Evolutionary conservation across 2,797 vertebrate species (phyloP), one percentile per base, ranked within the genome.

Genomic region (Sternotherus odoratus): DNA sequence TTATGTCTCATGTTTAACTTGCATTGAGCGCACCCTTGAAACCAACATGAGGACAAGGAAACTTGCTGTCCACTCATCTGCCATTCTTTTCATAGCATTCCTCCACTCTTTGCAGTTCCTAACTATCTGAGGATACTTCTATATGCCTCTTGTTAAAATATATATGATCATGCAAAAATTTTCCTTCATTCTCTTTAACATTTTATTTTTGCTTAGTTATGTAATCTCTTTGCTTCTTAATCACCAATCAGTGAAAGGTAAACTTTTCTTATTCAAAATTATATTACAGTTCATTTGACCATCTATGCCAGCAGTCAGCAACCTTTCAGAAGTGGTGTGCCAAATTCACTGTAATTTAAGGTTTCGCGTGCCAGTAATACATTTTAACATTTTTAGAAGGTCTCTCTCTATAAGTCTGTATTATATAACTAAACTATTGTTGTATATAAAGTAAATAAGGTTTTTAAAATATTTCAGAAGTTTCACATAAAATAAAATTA

Each of bases 1-100:
- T 93, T 97, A 91, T 82, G 84, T 74, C 86, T 97, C 91, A 96
- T 94, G 89, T 92, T 95, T 91, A 91, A 85, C 74, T 92, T 90
- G 88, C 60, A 43, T 0, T 33, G 77, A 82, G 75, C n/a, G 60
- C 17, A 1, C 33, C 87, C 77, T n/a, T 74, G 39, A 91, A 94
- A 94, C 72, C 43, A 7, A 0, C 63, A 77, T 48, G 33, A 63
- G 57, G 30, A 54, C 78, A 89, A 87, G 0, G 43, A 12, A 86
- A 43, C 46, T n/a, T 57, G 26, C 48, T 6, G 1, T 56, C 77
- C 33, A 4, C 57, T 54, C 23, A 17, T 10, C 15, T 43, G 24
- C 39, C 43, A 49, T 24, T 56, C 33, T 6, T 16, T 81, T 39
- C n/a, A 69, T 69, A 48, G 8, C 21, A 30, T 53, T 77, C 60